These are phyloP conservation scores for Coregonus sp. DNA, from an alignment of 2,797 vertebrate species.

Conservation along the genomic window DNA sequence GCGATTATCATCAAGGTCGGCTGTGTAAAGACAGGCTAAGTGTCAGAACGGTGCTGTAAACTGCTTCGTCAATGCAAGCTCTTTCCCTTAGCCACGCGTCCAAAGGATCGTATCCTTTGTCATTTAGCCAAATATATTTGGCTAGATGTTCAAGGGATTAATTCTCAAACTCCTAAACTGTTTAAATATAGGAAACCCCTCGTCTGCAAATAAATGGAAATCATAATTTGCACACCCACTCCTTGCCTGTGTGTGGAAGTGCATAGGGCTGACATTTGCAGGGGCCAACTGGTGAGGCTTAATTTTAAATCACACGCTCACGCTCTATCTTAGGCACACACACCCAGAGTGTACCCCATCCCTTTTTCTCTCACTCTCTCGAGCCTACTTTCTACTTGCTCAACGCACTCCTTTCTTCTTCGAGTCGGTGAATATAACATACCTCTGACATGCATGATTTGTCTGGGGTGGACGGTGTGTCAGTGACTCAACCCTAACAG, in stretches of 20 bases:
- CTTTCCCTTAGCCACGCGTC: conserved; percentile 40
- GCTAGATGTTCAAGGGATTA: conserved; percentile 34
- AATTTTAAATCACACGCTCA: conserved; percentile 41
- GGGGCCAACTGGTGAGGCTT: conserved; percentile 60
- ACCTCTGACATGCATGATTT: conserved; percentile 40
- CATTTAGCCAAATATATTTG: neutral
- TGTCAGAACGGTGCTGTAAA: conserved; percentile 47
- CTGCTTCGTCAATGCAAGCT: conserved; percentile 55
- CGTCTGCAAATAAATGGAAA: conserved; percentile 47
- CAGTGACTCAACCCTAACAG: conserved; percentile 48
- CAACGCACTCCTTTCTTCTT: conserved; percentile 9
- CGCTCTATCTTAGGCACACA: conserved; percentile 8
- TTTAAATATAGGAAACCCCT: conserved; percentile 60
- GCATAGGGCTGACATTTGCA: conserved; percentile 67
- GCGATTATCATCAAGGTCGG: conserved; percentile 39
- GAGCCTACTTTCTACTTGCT: neutral
- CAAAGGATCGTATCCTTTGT: conserved; percentile 6
- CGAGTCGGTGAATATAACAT: neutral
- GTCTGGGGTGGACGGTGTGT: conserved; percentile 71
- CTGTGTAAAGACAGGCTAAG: conserved; percentile 41
- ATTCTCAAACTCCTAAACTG: conserved; percentile 39
- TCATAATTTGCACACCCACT: conserved; percentile 45
- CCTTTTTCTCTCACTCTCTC: conserved; percentile 5
- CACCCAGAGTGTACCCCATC: neutral
- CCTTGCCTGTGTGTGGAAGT: conserved; percentile 54